Conservation (phyloP, 2,888 invertebrate species). For the Chelonus formosanus region DNA sequence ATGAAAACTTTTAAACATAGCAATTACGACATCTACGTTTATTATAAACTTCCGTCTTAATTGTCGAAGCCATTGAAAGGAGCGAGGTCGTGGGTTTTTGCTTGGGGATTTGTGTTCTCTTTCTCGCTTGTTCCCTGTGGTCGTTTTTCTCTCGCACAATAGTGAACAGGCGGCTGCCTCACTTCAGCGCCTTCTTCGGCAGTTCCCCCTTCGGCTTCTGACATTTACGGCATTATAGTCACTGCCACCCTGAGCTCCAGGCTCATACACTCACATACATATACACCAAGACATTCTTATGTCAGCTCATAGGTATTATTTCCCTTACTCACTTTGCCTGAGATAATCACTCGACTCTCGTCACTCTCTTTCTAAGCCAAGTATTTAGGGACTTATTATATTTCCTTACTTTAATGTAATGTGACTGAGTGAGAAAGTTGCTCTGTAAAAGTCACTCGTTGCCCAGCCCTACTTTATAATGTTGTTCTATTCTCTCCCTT, state of each 20-base stretch:
- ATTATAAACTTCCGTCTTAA: slow-evolving; percentile 35
- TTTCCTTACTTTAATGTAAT: slow-evolving; percentile 6
- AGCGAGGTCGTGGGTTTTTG: slow-evolving; percentile 29
- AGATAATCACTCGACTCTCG: slow-evolving; percentile 37
- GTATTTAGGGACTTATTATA: slow-evolving; percentile 30
- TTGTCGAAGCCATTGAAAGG: slow-evolving; percentile 31
- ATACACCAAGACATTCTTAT: slow-evolving; percentile 16
- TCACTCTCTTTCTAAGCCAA: slow-evolving; percentile 24
- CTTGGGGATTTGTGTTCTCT: slow-evolving; percentile 25
- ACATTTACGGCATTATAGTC: slow-evolving; percentile 37
- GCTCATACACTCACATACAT: slow-evolving; percentile 14
- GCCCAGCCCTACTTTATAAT: background rate
- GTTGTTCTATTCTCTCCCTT: slow-evolving; percentile 15
- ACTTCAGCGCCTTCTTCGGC: slow-evolving; percentile 36
- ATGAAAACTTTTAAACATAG: slow-evolving; percentile 26
- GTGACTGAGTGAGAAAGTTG: too few species aligned
- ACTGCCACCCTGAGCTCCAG: slow-evolving; percentile 32
- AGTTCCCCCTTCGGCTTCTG: slow-evolving; percentile 33
- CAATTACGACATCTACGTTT: slow-evolving; percentile 34
- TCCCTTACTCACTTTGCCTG: slow-evolving; percentile 11
- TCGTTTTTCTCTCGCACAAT: slow-evolving; percentile 27
- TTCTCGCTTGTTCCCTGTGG: slow-evolving; percentile 11
- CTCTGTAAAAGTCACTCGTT: too few species aligned
- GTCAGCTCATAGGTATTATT: slow-evolving; percentile 17
- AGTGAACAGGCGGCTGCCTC: slow-evolving; percentile 31